Evolutionary conservation across 2,797 vertebrate species (phyloP), one percentile per base, ranked within the genome.

Genomic region (Microctenopoma steveboyesi): DNA sequence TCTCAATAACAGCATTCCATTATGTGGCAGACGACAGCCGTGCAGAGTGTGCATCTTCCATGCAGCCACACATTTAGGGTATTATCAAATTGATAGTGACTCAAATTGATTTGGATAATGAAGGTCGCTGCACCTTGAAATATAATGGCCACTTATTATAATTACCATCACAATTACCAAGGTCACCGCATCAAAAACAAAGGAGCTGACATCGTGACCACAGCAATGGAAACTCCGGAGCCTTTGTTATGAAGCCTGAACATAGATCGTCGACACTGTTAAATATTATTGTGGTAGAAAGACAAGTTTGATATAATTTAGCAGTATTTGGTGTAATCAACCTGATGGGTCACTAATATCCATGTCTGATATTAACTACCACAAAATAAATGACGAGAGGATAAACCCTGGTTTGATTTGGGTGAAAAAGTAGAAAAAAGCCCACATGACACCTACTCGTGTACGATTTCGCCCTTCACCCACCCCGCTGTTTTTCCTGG

Each of bases 121-220:
- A 93, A 92, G 90, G 86, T 90, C 84, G 89, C 89, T 79, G 89
- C 93, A 94, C 93, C 93, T 93, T 94, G 92, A 92, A 93, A 92
- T 93, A 93, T 93, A 93, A 93, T 91, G 91, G 92, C 91, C 93
- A 92, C 92, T 94, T 94, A 93, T 93, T 93, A 89, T 93, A 94
- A 94, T 94, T 93, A 93, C 92, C 86, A 64, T 92, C 91, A 90
- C 91, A 90, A 92, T 94, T 92, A 94, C 93, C 90, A 93, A 94
- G 93, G 92, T 93, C 92, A 93, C 84, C 68, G 60, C 85, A 88
- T 87, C 88, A 83, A 88, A 90, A 86, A 90, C 86, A 87, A 87
- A 91, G 82, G 76, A 66, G 67, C 79, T 65, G 90, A 87, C 89
- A 84, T 73, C 85, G 86, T 87, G 86, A 85, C 87, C 89, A 22